Conservation (phyloP, 35 echinoderm and acorn worm species). For the Lytechinus variegatus region DNA sequence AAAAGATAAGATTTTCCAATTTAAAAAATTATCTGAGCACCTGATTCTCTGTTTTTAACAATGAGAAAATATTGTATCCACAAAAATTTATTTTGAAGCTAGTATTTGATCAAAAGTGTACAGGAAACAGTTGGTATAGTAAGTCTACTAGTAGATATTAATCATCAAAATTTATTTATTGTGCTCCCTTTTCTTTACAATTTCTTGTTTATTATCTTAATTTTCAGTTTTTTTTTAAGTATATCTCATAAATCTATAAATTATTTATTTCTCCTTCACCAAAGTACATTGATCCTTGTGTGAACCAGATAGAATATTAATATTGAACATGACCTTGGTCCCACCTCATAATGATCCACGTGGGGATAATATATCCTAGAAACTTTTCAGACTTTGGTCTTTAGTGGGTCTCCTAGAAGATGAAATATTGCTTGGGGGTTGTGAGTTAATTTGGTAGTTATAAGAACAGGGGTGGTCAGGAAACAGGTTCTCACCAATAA, state of each 20-base stretch:
- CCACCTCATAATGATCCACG: conserved; percentile 1
- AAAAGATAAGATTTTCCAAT: too few relatives aligned
- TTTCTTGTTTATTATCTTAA: too few relatives aligned
- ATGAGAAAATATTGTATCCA: too few relatives aligned
- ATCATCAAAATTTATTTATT: too few relatives aligned
- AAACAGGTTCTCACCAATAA: not conserved
- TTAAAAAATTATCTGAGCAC: too few relatives aligned
- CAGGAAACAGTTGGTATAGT: too few relatives aligned
- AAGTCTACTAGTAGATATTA: too few relatives aligned
- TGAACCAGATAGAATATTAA: not conserved
- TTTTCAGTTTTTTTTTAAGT: not conserved
- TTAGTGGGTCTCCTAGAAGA: not conserved
- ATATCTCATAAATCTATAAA: not conserved
- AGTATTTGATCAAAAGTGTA: too few relatives aligned
- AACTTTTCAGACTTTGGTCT: not conserved
- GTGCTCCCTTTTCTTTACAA: too few relatives aligned
- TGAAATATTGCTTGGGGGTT: not conserved
- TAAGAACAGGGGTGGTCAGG: conserved; percentile 8
- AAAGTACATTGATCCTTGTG: not conserved
- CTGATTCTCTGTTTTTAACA: too few relatives aligned
- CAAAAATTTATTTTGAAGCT: too few relatives aligned
- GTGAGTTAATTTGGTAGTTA: not conserved
- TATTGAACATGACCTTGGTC: not conserved
- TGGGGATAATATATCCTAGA: not conserved
- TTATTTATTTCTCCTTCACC: not conserved